Evolutionary conservation across 2,113 vertebrate genomes (phyloP), one percentile per base, ranked within the genome.

Genomic region (Dicerorhinus sumatrensis): DNA sequence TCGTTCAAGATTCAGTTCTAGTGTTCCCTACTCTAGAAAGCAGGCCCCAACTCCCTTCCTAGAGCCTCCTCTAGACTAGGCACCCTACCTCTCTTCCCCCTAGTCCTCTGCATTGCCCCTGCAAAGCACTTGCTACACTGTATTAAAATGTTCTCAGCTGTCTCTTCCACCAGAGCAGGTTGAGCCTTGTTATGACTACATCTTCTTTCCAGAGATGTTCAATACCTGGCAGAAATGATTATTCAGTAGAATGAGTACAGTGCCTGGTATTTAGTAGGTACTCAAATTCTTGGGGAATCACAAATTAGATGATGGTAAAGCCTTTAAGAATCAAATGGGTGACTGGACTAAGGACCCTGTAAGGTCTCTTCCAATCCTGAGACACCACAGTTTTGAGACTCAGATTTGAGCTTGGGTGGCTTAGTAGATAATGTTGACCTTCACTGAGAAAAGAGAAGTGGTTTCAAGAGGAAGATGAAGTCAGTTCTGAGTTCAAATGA

Each of bases 401-500:
- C 63, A 54, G 20, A 69, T 54, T 46, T 60, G 27, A 94, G 46
- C n/a, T 42, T 84, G 23, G n/a, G 27, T 93, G 36, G 25, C 72
- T 88, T 83, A 5, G 6, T 8, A 65, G n/a, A 76, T 90, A 9
- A 29, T 46, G 14, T 16, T 0, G 3, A 23, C 14, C 14, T 76
- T 88, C 60, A 81, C 16, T 39, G 42, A 86, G 18, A 87, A 94
- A 60, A 70, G 48, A 86, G 17, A 96, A 56, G 16, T 80, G 51
- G 13, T 80, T 96, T 90, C 56, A 87, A 87, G 36, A 81, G 48
- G 1, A 91, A 91, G 16, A 51, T 65, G 8, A 84, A 93, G 25
- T 63, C 36, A 91, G 20, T 67, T 90, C 14, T 76, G 29, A 76
- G 42, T 93, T 97, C 80, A 91, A 94, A 72, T 67, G 23, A 88